A percentile compares a stretch with the other conserved stretches of the same genome.
These are phyloP conservation scores for Stichopus horrens DNA, from an alignment of 53 echinoderm and acorn worm genomes.

Conservation along the genomic window DNA sequence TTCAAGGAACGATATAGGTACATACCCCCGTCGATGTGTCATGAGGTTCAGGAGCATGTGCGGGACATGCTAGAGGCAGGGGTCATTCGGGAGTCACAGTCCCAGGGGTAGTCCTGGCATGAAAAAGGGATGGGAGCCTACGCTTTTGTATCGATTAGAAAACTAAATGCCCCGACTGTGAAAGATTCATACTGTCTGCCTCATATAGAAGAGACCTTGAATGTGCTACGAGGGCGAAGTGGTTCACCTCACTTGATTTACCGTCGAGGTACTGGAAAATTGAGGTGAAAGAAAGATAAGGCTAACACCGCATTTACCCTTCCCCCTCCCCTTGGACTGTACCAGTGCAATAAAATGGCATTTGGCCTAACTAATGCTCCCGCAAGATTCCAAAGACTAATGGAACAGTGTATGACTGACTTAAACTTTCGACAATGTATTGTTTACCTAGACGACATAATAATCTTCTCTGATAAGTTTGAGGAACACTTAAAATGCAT, in stretches of 20 bases:
- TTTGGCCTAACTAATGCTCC: conserved; percentile 35
- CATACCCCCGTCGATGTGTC: too few species aligned
- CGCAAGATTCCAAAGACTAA: conserved; percentile 22
- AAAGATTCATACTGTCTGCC: conserved; percentile 40
- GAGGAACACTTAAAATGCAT: conserved; percentile 20
- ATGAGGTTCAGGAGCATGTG: too few species aligned
- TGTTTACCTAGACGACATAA: conserved; percentile 22
- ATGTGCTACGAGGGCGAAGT: conserved; percentile 37
- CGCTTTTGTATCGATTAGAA: conserved; percentile 43
- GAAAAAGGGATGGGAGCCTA: conserved; percentile 30
- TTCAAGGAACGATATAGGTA: too few species aligned
- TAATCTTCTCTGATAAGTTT: conserved; percentile 9
- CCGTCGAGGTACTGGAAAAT: conserved; percentile 35
- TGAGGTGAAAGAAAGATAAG: conserved; percentile 11
- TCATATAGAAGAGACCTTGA: background rate
- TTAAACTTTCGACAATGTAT: conserved; percentile 20
- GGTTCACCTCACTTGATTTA: conserved; percentile 48
- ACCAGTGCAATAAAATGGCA: conserved; percentile 16
- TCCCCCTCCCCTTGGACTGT: conserved; percentile 18
- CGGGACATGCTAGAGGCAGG: too few species aligned
- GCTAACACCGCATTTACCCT: conserved; percentile 13
- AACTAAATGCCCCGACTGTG: conserved; percentile 18
- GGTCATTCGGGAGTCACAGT: conserved; percentile 47
- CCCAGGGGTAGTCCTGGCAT: conserved; percentile 36
- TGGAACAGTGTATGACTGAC: conserved; percentile 28